Evolutionary conservation across 2,113 vertebrate species (phyloP), one percentile per base, ranked within the genome.

Genomic region (Callipepla squamata): DNA sequence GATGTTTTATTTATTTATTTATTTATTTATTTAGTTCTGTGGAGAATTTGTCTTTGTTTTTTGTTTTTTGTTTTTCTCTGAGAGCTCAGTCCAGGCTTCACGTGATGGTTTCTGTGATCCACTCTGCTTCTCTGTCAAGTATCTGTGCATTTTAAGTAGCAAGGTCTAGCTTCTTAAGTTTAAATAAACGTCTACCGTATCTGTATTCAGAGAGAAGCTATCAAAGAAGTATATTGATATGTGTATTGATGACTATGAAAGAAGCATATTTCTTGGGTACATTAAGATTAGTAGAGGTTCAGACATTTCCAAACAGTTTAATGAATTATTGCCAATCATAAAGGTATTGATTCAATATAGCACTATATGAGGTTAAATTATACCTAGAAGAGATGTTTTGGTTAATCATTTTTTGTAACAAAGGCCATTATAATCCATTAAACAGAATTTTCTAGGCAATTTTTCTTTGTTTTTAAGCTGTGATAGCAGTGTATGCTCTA

Each of bases 401-500:
- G 48, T 51, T 51, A 26, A 44, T 14, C 44, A 44, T 76, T 30
- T 70, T 51, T 13, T 26, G 51, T 17, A 50, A 58, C 38, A 85
- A 70, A 67, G 38, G 7, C 13, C 68, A 30, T 95, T 89, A 76
- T 36, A 61, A 61, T 76, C 57, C 47, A 91, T 85, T 93, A 76
- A 38, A 63, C 55, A 20, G 83, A 13, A 77, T 67, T 94, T 86
- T 22, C 76, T 68, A 72, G 36, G 22, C 47, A 85, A 61, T 87
- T 92, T 83, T 77, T 10, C 62, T 32, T 77, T 44, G 50, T 25
- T 78, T 87, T 86, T 55, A 82, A 79, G 38, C 87, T 91, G 78
- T 63, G 47, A 67, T 75, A 93, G 89, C 34, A 50, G 11, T 25
- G 11, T 78, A 9, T 83, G 61, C 32, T 85, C n/a, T 80, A 75